phyloP scores from a whole-genome alignment of 2,797 vertebrate species.

The Trematomus bernacchii region DNA sequence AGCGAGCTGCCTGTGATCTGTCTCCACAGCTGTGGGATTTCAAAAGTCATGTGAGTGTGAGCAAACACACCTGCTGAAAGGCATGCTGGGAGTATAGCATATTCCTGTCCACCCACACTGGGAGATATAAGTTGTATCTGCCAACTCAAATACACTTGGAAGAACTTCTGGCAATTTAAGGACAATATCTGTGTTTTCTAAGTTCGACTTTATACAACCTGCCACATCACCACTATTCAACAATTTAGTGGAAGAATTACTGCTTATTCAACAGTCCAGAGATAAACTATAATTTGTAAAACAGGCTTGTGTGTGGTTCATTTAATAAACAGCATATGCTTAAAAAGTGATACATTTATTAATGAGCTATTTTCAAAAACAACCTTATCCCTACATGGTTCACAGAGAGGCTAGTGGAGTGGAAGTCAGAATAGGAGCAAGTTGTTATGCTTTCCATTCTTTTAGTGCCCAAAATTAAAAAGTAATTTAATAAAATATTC shows the following conservation, averaged over 20 bases:
- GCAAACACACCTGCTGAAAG: slow-evolving; percentile 82
- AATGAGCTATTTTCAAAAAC: neutral
- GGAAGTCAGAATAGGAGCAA: neutral
- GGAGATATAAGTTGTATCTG: slow-evolving; percentile 49
- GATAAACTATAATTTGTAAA: neutral
- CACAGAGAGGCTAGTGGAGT: neutral
- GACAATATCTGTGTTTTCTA: slow-evolving; percentile 26
- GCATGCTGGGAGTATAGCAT: slow-evolving; percentile 72
- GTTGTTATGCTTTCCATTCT: neutral
- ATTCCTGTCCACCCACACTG: slow-evolving; percentile 47
- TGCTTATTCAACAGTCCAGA: neutral
- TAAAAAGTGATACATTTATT: neutral
- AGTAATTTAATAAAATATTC: neutral
- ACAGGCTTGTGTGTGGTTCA: neutral
- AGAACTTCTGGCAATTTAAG: slow-evolving; percentile 43
- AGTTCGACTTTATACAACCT: slow-evolving; percentile 2
- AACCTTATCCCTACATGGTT: neutral
- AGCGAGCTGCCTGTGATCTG: slow-evolving; percentile 72
- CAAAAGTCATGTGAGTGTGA: slow-evolving; percentile 66
- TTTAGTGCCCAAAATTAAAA: neutral
- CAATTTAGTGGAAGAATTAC: neutral
- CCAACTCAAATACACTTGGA: slow-evolving; percentile 66
- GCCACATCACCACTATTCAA: neutral
- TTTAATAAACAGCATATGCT: neutral
- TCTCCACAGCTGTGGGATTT: slow-evolving; percentile 79